Base-by-base conservation (phyloP, 2,888 invertebrate genomes). In the Hemithea aestivaria region DNA sequence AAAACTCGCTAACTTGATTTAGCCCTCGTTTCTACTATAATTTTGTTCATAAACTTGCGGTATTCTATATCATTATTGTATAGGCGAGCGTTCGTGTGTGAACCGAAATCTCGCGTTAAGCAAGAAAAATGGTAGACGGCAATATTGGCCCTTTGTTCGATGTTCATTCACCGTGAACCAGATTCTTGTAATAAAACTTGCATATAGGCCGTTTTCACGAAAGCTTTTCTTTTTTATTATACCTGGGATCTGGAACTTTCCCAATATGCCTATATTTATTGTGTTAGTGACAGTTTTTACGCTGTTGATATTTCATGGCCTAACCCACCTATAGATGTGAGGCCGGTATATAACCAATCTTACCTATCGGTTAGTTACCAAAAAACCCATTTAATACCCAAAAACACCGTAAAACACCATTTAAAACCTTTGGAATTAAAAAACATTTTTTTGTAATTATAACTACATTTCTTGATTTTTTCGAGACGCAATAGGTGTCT, bases 71-170 rank as follows among this genome's bases (percentile, higher is more conserved):
- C 45, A 52, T 47, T 47, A 45, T 49, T 43, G 32, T 49, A 47
- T 49, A 45, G 35, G 45, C 33, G 48, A 36, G 58, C 59, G 48
- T 34, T 42, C 62, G 51, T 53, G 53, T 52, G 58, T 51, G 46
- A 60, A 56, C 40, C 43, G 41, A 53, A 55, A 47, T 56, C 51
- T 53, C 51, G 56, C 58, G 53, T 57, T 53, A 58, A 55, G 56
- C 54, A 59, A 65, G 58, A 53, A 60, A 60, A 59, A 63, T 61
- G 54, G 56, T 47, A 44, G 53, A 61, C 46, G 57, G 55, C 57
- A 58, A 53, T 41, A 57, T 61, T 50, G 51, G 38, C 49, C 42
- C 53, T 62, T 55, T 62, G 62, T 58, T 56, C 54, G 33, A 33
- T 59, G 55, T 49, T 59, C 53, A 58, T 38, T 46, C 53, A 34